A percentile compares a stretch with the other conserved stretches of the same genome.
These are phyloP conservation scores for Planiliza haematocheilus DNA, from an alignment of 2,113 vertebrate species.

Conservation along the genomic window DNA sequence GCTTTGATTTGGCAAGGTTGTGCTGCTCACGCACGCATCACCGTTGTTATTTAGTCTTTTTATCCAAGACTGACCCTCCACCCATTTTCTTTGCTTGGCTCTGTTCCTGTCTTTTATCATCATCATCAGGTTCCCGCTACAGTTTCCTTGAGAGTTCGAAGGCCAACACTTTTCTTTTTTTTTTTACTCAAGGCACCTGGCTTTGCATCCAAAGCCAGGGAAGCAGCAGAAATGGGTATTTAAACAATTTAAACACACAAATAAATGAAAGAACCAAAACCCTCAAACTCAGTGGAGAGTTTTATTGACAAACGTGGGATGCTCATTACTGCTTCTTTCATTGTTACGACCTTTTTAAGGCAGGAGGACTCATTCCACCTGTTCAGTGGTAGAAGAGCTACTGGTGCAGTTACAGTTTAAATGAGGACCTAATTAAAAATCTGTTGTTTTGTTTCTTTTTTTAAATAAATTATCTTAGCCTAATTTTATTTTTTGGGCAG, in stretches of 20 bases:
- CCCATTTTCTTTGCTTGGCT: constrained; percentile 13
- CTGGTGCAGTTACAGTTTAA: constrained; percentile 33
- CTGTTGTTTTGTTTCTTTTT: not conserved
- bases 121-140: no score
- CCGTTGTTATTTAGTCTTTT: constrained; percentile 8
- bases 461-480: no score
- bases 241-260: not conserved
- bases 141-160: no score
- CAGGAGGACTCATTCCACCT: constrained; percentile 44
- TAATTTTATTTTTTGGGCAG: no score
- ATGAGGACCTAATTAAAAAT: constrained; percentile 44
- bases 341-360: constrained; percentile 39
- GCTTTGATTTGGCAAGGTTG: constrained; percentile 29
- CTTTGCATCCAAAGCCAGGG: no score
- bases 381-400: constrained; percentile 15
- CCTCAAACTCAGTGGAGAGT: constrained; percentile 6
- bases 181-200: not conserved
- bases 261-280: not conserved
- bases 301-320: constrained; percentile 22
- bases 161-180: not conserved
- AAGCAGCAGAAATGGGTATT: not conserved
- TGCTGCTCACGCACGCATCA: not conserved
- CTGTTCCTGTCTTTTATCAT: not conserved
- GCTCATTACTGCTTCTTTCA: constrained; percentile 42
- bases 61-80: constrained; percentile 14